These are phyloP conservation scores for Piscicola geometra DNA, from an alignment of 2,888 invertebrate species.

Conservation along the genomic window DNA sequence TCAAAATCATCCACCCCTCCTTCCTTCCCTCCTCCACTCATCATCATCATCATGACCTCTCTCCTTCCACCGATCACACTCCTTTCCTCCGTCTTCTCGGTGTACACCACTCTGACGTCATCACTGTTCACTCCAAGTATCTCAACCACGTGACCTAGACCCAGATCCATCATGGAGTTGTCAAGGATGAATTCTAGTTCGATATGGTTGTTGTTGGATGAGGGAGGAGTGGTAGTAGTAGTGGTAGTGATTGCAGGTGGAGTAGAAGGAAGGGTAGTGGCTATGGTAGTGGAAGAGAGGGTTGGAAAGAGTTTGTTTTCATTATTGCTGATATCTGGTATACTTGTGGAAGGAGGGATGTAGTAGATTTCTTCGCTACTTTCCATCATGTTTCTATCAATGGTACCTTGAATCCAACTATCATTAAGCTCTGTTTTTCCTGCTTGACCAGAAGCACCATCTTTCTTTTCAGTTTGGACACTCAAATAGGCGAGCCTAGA, in stretches of 20 bases:
- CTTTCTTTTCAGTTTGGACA: not conserved
- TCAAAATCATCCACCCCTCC: constrained; percentile 7
- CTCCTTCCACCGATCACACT: not conserved
- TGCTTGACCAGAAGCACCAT: too few species aligned
- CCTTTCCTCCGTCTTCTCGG: constrained; percentile 13
- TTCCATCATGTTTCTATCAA: constrained; percentile 48
- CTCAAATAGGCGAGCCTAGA: not conserved
- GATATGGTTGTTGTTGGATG: not conserved
- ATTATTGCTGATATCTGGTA: too few species aligned
- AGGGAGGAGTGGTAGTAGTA: constrained; percentile 43
- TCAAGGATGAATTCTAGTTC: constrained; percentile 26
- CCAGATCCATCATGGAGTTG: constrained; percentile 17
- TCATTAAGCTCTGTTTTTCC: not conserved
- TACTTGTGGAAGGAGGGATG: too few species aligned
- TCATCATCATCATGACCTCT: not conserved
- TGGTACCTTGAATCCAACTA: constrained; percentile 47
- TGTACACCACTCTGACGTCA: constrained; percentile 22
- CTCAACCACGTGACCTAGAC: constrained; percentile 29
- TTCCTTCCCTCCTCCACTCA: too few species aligned
- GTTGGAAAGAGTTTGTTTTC: too few species aligned
- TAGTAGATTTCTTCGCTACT: too few species aligned
- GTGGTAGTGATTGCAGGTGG: too few species aligned
- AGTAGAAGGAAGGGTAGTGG: not conserved
- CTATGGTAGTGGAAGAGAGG: too few species aligned
- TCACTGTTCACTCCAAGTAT: constrained; percentile 30